Percentiles rank a stretch among this genome's conserved stretches.
Conservation (phyloP, 2,888 invertebrate species). For the Scaptodrosophila latifasciaeformis region DNA sequence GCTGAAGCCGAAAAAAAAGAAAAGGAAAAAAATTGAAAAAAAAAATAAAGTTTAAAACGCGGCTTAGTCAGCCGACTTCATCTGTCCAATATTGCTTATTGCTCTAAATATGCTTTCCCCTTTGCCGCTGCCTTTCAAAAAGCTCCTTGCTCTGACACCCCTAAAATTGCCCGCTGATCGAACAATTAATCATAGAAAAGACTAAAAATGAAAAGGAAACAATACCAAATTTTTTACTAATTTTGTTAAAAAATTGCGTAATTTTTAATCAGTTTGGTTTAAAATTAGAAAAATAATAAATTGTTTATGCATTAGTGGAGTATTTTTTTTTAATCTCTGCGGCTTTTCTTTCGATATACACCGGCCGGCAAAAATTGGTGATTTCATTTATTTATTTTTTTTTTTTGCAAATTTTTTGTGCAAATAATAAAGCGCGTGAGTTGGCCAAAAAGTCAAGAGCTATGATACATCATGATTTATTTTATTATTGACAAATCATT, state of each 20-base stretch:
- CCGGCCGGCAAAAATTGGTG: slow-evolving; percentile 19
- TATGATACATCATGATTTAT: too few relatives aligned
- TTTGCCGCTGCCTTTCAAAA: background rate
- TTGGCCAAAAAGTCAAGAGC: too few relatives aligned
- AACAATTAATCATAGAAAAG: too few relatives aligned
- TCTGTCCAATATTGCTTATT: too few relatives aligned
- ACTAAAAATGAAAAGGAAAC: too few relatives aligned
- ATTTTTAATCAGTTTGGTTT: background rate
- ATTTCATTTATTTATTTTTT: too few relatives aligned
- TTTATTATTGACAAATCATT: slow-evolving; percentile 48
- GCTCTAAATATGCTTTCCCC: too few relatives aligned
- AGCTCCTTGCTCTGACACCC: too few relatives aligned
- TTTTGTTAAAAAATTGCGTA: background rate
- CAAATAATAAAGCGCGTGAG: background rate
- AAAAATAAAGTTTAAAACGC: slow-evolving; percentile 27
- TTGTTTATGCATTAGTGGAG: background rate
- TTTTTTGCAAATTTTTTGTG: too few relatives aligned
- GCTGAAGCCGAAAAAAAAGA: slow-evolving; percentile 57
- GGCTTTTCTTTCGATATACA: slow-evolving; percentile 32
- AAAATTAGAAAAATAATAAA: background rate
- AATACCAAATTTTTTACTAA: too few relatives aligned
- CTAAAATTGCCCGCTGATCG: too few relatives aligned
- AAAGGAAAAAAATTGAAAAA: background rate
- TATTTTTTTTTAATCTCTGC: slow-evolving; percentile 1
- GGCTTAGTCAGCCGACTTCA: slow-evolving; percentile 40